These are phyloP conservation scores for Eucidaris tribuloides DNA, from an alignment of 35 echinoderm and acorn worm genomes.

Conservation along the genomic window DNA sequence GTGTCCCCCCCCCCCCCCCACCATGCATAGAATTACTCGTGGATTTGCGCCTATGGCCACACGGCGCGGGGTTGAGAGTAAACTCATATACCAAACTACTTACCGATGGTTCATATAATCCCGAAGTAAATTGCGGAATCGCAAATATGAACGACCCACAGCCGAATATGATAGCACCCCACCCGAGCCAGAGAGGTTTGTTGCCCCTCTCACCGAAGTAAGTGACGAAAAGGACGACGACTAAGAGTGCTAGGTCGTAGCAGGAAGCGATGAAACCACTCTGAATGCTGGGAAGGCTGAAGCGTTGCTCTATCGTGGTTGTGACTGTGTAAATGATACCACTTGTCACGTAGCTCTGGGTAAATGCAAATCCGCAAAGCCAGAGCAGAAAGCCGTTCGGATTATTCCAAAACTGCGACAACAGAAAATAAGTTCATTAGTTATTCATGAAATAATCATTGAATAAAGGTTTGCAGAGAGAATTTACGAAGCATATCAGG, in stretches of 20 bases:
- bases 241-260: slow-evolving; percentile 88
- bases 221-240: slow-evolving; percentile 90
- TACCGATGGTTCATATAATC: slow-evolving; percentile 43
- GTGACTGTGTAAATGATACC: slow-evolving; percentile 80
- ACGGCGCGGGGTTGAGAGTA: too few relatives aligned
- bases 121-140: slow-evolving; percentile 67
- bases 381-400: slow-evolving; percentile 67
- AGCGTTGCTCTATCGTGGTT: slow-evolving; percentile 77
- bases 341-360: slow-evolving; percentile 86
- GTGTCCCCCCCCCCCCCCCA: too few relatives aligned
- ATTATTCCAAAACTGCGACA: slow-evolving; percentile 78
- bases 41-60: too few relatives aligned
- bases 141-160: slow-evolving; percentile 74
- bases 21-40: too few relatives aligned
- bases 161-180: slow-evolving; percentile 74
- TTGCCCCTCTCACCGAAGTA: slow-evolving; percentile 86
- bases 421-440: too few relatives aligned
- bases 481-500: too few relatives aligned
- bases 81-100: too few relatives aligned
- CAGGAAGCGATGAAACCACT: slow-evolving; percentile 86
- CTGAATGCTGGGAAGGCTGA: slow-evolving; percentile 79
- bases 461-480: too few relatives aligned
- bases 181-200: slow-evolving; percentile 81
- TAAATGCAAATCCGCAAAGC: slow-evolving; percentile 75
- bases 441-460: too few relatives aligned